Base-by-base conservation (phyloP, 2,888 invertebrate genomes). In the Unio pictorum region DNA sequence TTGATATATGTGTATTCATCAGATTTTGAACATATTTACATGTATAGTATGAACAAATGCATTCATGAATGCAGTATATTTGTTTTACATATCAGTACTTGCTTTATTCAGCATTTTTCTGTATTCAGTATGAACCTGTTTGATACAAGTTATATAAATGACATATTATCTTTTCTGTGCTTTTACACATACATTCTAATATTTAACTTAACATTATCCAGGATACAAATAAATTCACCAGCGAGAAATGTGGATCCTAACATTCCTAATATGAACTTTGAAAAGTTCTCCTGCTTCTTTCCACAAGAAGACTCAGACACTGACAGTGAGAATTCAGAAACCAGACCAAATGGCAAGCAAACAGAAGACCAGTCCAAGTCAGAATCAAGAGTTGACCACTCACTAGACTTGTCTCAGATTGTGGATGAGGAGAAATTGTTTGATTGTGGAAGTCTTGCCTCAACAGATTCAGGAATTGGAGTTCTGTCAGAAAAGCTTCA, bases 221-320 rank as follows among this genome's bases (percentile, higher is more conserved):
- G 91, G 81, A 91, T 91, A 66, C 89, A 90, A 71, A 79, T 89
- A 20, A 87, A 88, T 69, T 84, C 86, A 58, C 80, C 80, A 5
- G 85, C 86, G 8, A 81, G 86, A 67, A 93, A 95, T 64, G 95
- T 96, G 0, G 96, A 96, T 89, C 94, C 95, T 0, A 93, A 94
- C n/a, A 94, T 96, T 45, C 82, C 85, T 30, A 81, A 83, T 66
- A 81, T 86, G 80, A 76, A 86, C 71, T 82, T 85, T 69, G 81
- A 82, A 54, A 79, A 80, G 57, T 85, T 85, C 64, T 75, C 80
- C 56, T 71, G 62, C 28, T 79, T 79, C 66, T 84, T 83, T 62
- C 54, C 45, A 54, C 15, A 60, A 45, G 55, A 45, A 23, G 26
- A 17, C 18, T 23, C 64, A 11, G 30, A 62, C 30, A 18, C 23